These are phyloP conservation scores for Fukomys damarensis DNA, from an alignment of 2,113 vertebrate species.

Conservation along the genomic window DNA sequence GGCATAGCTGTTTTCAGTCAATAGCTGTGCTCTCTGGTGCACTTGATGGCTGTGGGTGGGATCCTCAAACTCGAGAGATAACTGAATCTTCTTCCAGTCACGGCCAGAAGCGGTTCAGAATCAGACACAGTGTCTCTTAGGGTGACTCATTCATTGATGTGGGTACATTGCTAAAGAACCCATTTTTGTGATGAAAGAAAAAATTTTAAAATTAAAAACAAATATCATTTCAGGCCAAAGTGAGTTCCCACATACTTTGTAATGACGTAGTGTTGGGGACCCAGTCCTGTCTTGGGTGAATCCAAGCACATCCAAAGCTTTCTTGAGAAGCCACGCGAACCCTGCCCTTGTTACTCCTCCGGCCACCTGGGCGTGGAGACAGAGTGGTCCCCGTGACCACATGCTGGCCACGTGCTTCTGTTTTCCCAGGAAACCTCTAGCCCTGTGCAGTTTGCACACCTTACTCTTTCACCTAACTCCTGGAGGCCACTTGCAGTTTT, in stretches of 20 bases:
- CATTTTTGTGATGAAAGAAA: slow-evolving; percentile 10
- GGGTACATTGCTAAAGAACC: neutral
- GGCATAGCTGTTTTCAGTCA: neutral
- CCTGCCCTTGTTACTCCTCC: neutral
- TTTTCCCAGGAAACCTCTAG: neutral
- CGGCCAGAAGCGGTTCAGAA: slow-evolving; percentile 4
- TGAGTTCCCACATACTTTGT: neutral
- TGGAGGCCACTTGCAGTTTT: neutral
- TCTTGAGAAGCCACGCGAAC: neutral
- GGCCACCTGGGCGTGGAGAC: neutral
- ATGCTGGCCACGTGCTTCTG: neutral
- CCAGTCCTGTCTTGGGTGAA: neutral
- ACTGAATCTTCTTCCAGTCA: neutral
- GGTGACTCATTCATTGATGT: neutral
- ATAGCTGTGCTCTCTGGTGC: neutral
- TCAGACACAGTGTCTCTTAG: neutral
- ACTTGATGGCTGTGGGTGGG: neutral
- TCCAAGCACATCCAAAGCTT: neutral
- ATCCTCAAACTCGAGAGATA: neutral
- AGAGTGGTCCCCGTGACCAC: neutral
- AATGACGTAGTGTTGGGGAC: neutral
- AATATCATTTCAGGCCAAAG: neutral
- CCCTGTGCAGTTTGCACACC: neutral
- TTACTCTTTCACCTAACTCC: neutral
- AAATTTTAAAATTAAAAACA: slow-evolving; percentile 43